Percentiles rank a stretch among this genome's conserved stretches.
Conservation (phyloP, 2,888 invertebrate species). For the Metellina segmentata region DNA sequence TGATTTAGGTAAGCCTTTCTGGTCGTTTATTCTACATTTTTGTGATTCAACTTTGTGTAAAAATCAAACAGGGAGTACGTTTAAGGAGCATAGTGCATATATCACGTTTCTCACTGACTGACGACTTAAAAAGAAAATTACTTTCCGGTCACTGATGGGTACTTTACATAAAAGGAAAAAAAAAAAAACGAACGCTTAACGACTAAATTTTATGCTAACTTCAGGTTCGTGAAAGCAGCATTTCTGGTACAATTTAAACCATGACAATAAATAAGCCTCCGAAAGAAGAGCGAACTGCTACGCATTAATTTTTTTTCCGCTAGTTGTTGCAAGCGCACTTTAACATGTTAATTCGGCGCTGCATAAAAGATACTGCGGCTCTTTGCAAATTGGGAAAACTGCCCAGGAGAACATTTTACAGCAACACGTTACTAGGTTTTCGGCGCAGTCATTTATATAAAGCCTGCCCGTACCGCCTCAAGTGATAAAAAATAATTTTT, state of each 20-base stretch:
- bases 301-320: not conserved
- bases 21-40: too few relatives aligned
- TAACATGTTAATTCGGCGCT: not conserved
- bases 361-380: not conserved
- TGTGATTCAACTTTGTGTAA: too few relatives aligned
- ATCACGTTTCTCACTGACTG: too few relatives aligned
- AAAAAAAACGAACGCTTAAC: not conserved
- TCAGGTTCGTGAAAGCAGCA: not conserved
- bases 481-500: conserved; percentile 65
- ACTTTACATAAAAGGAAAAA: not conserved
- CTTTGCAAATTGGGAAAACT: not conserved
- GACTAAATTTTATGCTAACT: not conserved
- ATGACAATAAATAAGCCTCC: not conserved
- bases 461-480: conserved; percentile 5
- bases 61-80: too few relatives aligned
- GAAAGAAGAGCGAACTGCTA: too few relatives aligned
- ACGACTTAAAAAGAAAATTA: too few relatives aligned
- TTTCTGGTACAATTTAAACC: not conserved
- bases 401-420: not conserved
- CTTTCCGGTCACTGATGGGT: too few relatives aligned
- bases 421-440: conserved; percentile 36
- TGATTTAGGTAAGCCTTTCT: too few relatives aligned
- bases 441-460: conserved; percentile 34
- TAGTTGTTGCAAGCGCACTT: not conserved
- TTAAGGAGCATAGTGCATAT: too few relatives aligned